Percentiles rank a stretch among this genome's conserved stretches.
Evolutionary conservation across 30 jellyfish, hydroid and myxozoan genomes (phyloP).

Genomic region (Catostylus mosaicus): DNA sequence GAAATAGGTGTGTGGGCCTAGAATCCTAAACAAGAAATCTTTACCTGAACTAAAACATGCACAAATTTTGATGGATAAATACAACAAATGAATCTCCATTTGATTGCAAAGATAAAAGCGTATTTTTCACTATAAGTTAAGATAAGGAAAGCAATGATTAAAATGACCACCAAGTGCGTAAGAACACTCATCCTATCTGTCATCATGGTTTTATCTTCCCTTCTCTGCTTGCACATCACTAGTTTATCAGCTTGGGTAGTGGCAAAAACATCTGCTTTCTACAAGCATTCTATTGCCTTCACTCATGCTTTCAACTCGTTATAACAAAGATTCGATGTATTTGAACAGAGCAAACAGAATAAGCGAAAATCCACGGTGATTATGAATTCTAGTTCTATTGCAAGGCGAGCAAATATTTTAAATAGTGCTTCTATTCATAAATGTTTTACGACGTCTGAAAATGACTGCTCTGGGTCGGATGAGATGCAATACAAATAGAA

Average conservation of each 20-base stretch:
- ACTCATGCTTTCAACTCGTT: conserved; percentile 5
- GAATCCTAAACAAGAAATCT: too few relatives aligned
- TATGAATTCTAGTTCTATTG: conserved; percentile 36
- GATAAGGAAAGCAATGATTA: too few relatives aligned
- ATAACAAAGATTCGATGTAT: conserved; percentile 22
- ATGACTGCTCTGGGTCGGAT: conserved; percentile 21
- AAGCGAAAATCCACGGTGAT: conserved; percentile 36
- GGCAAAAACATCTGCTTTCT: conserved; percentile 33
- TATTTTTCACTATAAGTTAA: too few relatives aligned
- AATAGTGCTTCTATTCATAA: conserved; percentile 28
- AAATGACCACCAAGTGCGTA: too few relatives aligned
- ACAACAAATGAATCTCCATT: too few relatives aligned
- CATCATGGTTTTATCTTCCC: background rate
- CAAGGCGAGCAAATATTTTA: conserved; percentile 30
- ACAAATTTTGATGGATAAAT: too few relatives aligned
- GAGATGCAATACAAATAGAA: conserved; percentile 13
- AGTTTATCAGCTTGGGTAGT: conserved; percentile 5
- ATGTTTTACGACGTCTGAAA: conserved; percentile 22
- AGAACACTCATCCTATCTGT: background rate
- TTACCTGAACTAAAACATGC: too few relatives aligned
- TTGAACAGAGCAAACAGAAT: conserved; percentile 31
- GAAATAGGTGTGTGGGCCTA: too few relatives aligned
- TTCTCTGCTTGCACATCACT: conserved; percentile 13
- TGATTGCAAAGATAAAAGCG: too few relatives aligned
- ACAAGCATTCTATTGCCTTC: conserved; percentile 28